phyloP scores from a whole-genome alignment of 2,113 vertebrate species.

The Malurus melanocephalus region DNA sequence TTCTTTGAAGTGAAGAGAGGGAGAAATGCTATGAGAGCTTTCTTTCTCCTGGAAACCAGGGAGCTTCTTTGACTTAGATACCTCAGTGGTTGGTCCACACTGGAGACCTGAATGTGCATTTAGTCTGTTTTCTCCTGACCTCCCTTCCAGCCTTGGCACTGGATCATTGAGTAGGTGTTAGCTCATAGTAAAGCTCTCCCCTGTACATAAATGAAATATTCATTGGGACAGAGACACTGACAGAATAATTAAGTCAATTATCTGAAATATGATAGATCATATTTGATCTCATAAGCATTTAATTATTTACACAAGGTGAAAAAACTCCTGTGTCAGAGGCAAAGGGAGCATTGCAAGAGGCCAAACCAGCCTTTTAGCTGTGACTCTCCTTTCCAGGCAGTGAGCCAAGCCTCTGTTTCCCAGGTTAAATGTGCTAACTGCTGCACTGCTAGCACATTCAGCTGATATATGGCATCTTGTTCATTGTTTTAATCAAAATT shows the following conservation, averaged over 20 bases:
- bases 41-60: background rate
- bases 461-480: background rate
- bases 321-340: background rate
- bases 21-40: background rate
- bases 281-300: background rate
- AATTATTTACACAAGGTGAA: background rate
- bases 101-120: background rate
- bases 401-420: background rate
- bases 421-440: background rate
- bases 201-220: background rate
- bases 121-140: background rate
- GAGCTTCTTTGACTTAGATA: background rate
- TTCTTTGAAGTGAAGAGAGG: background rate
- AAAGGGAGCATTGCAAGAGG: background rate
- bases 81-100: accelerated
- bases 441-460: background rate
- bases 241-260: conserved; percentile 17
- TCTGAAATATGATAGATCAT: background rate
- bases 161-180: background rate
- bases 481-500: background rate
- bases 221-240: background rate
- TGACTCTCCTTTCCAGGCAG: background rate
- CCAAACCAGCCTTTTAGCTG: background rate
- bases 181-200: background rate
- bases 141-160: background rate